Evolutionary conservation across 2,797 vertebrate genomes (phyloP).

Genomic region (Tragelaphus oryx): DNA sequence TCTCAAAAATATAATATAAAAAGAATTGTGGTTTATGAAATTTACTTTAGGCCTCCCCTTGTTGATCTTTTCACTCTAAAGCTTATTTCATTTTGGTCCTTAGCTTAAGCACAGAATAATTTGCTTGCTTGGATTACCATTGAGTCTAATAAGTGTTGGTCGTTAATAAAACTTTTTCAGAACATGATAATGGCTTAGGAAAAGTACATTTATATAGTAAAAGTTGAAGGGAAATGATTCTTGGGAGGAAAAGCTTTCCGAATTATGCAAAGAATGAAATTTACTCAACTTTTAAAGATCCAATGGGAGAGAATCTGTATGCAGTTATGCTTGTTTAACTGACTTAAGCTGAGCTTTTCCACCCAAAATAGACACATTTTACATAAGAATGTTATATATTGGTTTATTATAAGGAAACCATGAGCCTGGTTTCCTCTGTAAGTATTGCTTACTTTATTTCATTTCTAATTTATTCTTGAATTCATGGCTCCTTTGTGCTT

Average conservation of each 20-base stretch:
- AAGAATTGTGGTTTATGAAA: conserved; percentile 23
- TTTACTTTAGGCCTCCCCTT: conserved; percentile 17
- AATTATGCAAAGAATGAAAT: conserved; percentile 71
- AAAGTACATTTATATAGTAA: conserved; percentile 7
- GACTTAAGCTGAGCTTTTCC: conserved; percentile 17
- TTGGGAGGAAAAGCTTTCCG: conserved; percentile 35
- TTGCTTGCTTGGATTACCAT: background rate
- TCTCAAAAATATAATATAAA: conserved; percentile 8
- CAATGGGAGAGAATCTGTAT: conserved; percentile 38
- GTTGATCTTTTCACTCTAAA: background rate
- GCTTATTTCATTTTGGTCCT: conserved; percentile 7
- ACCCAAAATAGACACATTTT: conserved; percentile 65
- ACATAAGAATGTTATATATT: conserved; percentile 61
- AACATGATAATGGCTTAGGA: conserved; percentile 32
- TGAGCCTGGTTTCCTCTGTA: conserved; percentile 9
- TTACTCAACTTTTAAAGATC: conserved; percentile 63
- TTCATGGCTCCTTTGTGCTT: background rate
- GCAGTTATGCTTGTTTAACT: conserved; percentile 52
- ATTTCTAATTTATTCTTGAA: conserved; percentile 58
- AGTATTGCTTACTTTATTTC: conserved; percentile 41
- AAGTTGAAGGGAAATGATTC: conserved; percentile 38
- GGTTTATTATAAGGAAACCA: conserved; percentile 36
- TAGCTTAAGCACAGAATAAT: conserved; percentile 22
- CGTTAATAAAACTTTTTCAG: conserved; percentile 47
- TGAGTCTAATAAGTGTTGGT: conserved; percentile 22